Conservation (phyloP, 2,113 vertebrate genomes). For the Strix aluco region DNA sequence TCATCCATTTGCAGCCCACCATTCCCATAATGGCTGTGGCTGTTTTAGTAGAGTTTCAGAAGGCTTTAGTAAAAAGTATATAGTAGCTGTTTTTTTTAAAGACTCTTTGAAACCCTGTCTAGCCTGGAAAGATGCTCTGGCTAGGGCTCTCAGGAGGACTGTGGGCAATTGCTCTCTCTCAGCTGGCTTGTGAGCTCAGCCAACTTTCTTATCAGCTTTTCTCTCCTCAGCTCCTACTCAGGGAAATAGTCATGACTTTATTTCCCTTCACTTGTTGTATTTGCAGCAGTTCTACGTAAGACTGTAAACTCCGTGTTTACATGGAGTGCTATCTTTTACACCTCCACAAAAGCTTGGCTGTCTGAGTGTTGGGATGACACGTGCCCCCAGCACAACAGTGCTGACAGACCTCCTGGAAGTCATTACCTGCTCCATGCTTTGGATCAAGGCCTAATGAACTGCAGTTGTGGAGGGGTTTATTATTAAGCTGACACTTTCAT, state of each 20-base stretch:
- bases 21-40: no score
- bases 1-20: no score
- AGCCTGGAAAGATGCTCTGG: no score
- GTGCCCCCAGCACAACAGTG: neutral
- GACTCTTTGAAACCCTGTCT: no score
- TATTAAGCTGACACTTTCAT: neutral
- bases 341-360: neutral
- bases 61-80: no score
- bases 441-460: neutral
- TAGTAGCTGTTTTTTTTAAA: no score
- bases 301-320: neutral
- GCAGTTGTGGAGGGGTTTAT: neutral
- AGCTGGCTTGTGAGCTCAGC: neutral
- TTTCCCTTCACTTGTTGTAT: neutral
- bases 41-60: no score
- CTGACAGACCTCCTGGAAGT: neutral
- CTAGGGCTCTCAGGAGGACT: neutral
- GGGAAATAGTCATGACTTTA: fast-evolving
- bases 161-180: neutral
- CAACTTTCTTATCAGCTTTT: neutral
- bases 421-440: neutral
- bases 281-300: neutral
- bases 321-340: neutral
- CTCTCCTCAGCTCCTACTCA: neutral
- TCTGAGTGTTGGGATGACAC: neutral